phyloP scores from a whole-genome alignment of 2,888 invertebrate genomes.

The Notodonta ziczac region DNA sequence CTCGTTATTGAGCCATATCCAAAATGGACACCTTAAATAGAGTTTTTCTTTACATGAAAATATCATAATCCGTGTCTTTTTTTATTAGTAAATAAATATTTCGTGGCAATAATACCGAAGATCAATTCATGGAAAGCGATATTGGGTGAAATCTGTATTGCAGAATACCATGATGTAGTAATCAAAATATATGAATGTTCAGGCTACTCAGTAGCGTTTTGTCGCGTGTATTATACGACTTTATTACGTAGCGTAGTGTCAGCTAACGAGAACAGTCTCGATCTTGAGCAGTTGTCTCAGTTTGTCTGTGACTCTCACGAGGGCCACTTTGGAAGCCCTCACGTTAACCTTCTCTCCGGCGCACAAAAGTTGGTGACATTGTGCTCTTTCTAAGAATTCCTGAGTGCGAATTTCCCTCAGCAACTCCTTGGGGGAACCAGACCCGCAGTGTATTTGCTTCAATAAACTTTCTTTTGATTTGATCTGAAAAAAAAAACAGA shows the following conservation, averaged over 20 bases:
- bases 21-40: conserved; percentile 8
- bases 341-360: conserved; percentile 92
- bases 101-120: conserved; percentile 9
- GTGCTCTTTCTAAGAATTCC: conserved; percentile 92
- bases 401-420: conserved; percentile 89
- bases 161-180: background rate
- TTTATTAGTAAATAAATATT: conserved; percentile 5
- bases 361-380: conserved; percentile 91
- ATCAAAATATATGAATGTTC: background rate
- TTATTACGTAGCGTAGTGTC: conserved; percentile 63
- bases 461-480: conserved; percentile 92
- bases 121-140: background rate
- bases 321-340: conserved; percentile 91
- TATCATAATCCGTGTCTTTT: background rate
- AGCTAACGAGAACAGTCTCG: conserved; percentile 89
- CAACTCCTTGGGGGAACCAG: conserved; percentile 81
- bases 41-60: background rate
- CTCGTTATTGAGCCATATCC: conserved; percentile 66
- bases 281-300: conserved; percentile 92
- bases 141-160: background rate
- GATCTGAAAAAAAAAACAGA: conserved; percentile 80
- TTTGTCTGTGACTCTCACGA: conserved; percentile 93
- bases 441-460: conserved; percentile 88
- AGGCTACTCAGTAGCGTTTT: background rate
- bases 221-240: background rate